phyloP scores from a whole-genome alignment of 2,888 invertebrate genomes.

The Antitype chi region DNA sequence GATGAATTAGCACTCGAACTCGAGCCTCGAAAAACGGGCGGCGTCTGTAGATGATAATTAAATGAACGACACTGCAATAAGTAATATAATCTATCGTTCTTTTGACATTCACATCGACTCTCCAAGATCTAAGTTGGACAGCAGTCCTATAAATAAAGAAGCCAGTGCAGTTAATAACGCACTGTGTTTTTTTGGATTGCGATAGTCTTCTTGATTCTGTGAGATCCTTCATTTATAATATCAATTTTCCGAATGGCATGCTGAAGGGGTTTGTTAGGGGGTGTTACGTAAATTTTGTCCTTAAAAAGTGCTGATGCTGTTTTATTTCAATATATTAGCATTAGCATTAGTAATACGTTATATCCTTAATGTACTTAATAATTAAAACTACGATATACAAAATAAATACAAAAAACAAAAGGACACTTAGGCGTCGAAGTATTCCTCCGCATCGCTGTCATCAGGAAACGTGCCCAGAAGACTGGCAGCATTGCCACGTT shows the following conservation, averaged over 20 bases:
- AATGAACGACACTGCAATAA: neutral
- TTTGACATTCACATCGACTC: slow-evolving; percentile 8
- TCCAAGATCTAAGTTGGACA: neutral
- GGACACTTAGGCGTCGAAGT: neutral
- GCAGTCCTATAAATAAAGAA: neutral
- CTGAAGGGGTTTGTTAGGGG: neutral
- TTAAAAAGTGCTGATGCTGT: neutral
- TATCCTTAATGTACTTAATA: too few species aligned
- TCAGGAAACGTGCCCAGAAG: neutral
- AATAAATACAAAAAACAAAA: too few species aligned
- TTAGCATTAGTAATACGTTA: too few species aligned
- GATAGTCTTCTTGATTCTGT: neutral
- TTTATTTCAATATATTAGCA: too few species aligned
- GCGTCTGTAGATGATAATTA: neutral
- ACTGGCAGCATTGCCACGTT: neutral
- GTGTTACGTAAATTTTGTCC: neutral
- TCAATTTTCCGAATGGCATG: neutral
- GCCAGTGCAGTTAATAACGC: neutral
- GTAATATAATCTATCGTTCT: neutral
- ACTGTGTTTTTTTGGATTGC: neutral
- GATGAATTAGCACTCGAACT: slow-evolving; percentile 1
- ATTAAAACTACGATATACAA: too few species aligned
- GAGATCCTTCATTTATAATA: neutral
- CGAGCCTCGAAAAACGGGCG: neutral
- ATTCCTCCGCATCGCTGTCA: too few species aligned